Conservation (phyloP, 2,888 invertebrate species). For the Zele albiditarsus region DNA sequence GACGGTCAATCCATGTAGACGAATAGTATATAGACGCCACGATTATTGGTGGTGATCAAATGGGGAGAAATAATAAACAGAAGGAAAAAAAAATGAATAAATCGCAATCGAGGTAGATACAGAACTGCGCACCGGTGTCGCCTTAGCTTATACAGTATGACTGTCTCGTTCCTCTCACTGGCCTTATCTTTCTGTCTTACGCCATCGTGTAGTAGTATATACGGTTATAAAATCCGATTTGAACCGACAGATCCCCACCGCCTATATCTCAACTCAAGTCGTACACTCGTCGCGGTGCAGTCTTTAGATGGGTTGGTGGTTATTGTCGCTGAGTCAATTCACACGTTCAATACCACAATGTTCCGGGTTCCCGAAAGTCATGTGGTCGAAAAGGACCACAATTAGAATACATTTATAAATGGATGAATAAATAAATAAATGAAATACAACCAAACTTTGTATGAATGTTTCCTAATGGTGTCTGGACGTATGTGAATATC, state of each 20-base stretch:
- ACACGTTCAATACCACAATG: background rate
- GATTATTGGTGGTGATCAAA: conserved; percentile 14
- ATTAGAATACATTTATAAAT: background rate
- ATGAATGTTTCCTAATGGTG: background rate
- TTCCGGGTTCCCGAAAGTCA: background rate
- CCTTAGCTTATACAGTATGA: background rate
- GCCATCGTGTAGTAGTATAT: conserved; percentile 17
- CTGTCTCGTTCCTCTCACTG: background rate
- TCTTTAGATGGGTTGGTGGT: background rate
- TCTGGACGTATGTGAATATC: background rate
- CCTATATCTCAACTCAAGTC: background rate
- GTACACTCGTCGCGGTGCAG: background rate
- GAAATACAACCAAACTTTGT: background rate
- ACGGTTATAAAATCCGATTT: conserved; percentile 32
- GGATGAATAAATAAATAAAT: background rate
- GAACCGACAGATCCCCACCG: conserved; percentile 20
- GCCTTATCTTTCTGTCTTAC: conserved; percentile 32
- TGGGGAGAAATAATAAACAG: background rate
- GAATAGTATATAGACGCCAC: background rate
- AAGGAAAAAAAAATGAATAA: background rate
- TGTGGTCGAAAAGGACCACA: background rate
- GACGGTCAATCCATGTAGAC: background rate
- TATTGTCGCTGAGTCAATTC: background rate
- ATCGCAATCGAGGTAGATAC: background rate
- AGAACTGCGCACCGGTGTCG: background rate